Evolutionary conservation across 2,113 vertebrate genomes (phyloP).

Genomic region (Passer montanus): DNA sequence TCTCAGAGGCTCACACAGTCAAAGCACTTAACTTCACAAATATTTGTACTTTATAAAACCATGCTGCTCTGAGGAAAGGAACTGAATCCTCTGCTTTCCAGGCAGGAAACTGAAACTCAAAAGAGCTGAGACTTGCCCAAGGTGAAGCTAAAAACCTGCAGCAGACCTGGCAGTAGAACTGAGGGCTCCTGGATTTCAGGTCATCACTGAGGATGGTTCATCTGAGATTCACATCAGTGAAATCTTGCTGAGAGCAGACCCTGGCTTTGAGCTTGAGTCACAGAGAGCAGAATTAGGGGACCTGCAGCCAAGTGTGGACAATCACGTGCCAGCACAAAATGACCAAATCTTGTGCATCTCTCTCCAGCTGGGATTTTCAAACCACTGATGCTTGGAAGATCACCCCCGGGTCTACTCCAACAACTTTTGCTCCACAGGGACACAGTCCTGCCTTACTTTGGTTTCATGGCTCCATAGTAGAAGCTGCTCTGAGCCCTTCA

Average conservation of each 20-base stretch:
- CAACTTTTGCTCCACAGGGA: background rate
- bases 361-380: background rate
- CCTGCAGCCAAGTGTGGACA: background rate
- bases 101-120: background rate
- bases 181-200: background rate
- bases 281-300: background rate
- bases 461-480: background rate
- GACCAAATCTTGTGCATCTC: background rate
- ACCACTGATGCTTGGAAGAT: background rate
- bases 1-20: background rate
- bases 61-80: background rate
- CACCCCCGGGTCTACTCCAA: background rate
- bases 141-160: background rate
- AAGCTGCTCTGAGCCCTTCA: background rate
- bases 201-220: background rate
- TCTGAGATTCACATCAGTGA: background rate
- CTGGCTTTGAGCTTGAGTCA: background rate
- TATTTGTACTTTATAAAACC: background rate
- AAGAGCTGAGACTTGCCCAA: background rate
- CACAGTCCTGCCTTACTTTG: background rate
- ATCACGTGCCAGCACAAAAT: background rate
- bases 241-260: background rate
- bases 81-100: background rate
- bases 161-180: background rate
- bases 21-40: conserved; percentile 13